Evolutionary conservation across 2,888 invertebrate species (phyloP).

Genomic region (Oasisia sp.): DNA sequence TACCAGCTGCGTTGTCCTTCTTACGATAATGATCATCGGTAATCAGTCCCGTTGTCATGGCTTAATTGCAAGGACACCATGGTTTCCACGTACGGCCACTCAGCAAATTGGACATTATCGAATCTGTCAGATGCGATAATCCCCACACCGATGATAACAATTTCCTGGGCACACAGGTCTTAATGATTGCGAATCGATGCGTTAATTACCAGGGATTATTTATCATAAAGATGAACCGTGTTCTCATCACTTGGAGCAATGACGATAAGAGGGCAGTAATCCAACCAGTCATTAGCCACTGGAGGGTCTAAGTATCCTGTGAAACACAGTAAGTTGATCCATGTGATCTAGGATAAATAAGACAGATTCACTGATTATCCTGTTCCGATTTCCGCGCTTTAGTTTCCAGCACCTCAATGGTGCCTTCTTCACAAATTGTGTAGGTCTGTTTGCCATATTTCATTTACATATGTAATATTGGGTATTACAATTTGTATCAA

Average conservation of each 20-base stretch:
- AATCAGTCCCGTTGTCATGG: background rate
- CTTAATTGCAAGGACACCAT: background rate
- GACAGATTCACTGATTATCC: background rate
- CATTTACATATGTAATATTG: background rate
- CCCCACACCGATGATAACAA: background rate
- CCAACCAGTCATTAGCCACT: background rate
- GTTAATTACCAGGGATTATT: background rate
- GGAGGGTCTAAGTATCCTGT: background rate
- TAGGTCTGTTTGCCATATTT: background rate
- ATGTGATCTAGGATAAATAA: background rate
- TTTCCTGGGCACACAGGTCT: background rate
- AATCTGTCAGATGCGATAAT: slow-evolving; percentile 4
- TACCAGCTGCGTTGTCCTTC: background rate
- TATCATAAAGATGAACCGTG: background rate
- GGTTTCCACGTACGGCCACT: background rate
- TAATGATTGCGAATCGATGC: background rate
- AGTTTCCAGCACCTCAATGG: background rate
- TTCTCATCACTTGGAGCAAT: background rate
- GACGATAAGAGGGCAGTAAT: background rate
- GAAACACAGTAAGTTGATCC: background rate
- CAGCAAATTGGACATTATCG: background rate
- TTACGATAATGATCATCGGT: background rate
- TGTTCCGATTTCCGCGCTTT: background rate
- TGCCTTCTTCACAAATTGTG: background rate
- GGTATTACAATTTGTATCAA: background rate